Percentiles rank a stretch among this genome's conserved stretches.
Evolutionary conservation across 2,797 vertebrate genomes (phyloP).

Genomic region (Melanotaenia trifasciata): DNA sequence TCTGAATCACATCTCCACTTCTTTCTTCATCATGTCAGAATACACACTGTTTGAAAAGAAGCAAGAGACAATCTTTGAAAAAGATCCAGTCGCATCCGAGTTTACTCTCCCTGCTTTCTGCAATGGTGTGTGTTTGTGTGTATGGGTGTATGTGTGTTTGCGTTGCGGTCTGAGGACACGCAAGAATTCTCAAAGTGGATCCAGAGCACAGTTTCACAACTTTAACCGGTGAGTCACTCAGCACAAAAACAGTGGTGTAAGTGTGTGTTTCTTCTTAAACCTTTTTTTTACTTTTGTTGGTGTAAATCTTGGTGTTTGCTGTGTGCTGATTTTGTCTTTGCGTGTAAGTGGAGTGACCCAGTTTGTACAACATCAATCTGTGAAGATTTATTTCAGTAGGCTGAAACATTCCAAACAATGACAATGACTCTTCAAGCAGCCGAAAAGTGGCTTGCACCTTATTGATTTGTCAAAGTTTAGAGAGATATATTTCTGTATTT

Average conservation of each 20-base stretch:
- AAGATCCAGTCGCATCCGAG: conserved; percentile 77
- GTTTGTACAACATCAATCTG: conserved; percentile 74
- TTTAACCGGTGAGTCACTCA: conserved; percentile 74
- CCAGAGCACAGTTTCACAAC: conserved; percentile 76
- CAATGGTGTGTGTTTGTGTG: conserved; percentile 60
- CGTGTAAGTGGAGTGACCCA: conserved; percentile 73
- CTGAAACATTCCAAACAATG: conserved; percentile 79
- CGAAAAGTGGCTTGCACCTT: conserved; percentile 69
- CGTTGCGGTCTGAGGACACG: conserved; percentile 70
- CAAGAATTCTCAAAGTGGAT: conserved; percentile 72
- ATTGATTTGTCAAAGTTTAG: conserved; percentile 67
- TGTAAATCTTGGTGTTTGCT: conserved; percentile 55
- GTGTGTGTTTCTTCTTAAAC: conserved; percentile 36
- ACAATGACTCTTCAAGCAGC: conserved; percentile 68
- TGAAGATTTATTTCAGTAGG: conserved; percentile 68
- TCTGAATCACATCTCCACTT: conserved; percentile 45
- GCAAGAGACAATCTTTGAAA: conserved; percentile 84
- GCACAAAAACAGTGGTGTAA: conserved; percentile 71
- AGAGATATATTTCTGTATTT: conserved; percentile 78
- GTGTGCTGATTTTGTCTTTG: conserved; percentile 62
- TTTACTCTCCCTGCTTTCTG: conserved; percentile 78
- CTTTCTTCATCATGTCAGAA: conserved; percentile 48
- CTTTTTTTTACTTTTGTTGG: conserved; percentile 25
- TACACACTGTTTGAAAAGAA: conserved; percentile 75
- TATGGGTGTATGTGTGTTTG: conserved; percentile 29